Evolutionary conservation across 2,888 invertebrate genomes (phyloP).

Genomic region (Melikaiella ostensackeni): DNA sequence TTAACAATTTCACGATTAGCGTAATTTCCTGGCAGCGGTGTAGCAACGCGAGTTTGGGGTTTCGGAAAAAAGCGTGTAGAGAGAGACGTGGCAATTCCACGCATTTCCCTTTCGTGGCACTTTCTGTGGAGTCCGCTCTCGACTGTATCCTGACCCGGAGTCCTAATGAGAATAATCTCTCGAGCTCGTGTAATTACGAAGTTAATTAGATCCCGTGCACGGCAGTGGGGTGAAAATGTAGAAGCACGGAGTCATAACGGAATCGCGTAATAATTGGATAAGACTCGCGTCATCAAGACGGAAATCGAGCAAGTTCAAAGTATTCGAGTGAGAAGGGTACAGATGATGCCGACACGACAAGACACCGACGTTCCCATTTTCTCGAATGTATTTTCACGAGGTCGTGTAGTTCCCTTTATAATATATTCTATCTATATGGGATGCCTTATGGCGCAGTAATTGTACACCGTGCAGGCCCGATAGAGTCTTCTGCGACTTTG

Average conservation of each 20-base stretch:
- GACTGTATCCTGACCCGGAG: constrained; percentile 48
- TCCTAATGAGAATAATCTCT: constrained; percentile 67
- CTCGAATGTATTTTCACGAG: constrained; percentile 8
- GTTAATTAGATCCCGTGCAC: constrained; percentile 65
- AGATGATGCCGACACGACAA: not conserved
- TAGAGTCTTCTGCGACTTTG: constrained; percentile 67
- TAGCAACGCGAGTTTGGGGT: constrained; percentile 19
- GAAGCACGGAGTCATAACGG: constrained; percentile 49
- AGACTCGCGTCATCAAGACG: constrained; percentile 51
- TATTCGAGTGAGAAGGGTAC: constrained; percentile 11
- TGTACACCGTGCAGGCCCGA: constrained; percentile 60
- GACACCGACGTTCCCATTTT: constrained; percentile 2
- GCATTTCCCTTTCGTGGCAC: constrained; percentile 35
- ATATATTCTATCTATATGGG: constrained; percentile 56
- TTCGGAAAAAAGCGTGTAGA: constrained; percentile 28
- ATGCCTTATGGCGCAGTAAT: constrained; percentile 60
- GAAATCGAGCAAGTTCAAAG: constrained; percentile 40
- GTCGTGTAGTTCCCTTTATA: constrained; percentile 52
- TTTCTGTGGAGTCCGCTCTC: constrained; percentile 20
- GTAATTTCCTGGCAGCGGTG: constrained; percentile 24
- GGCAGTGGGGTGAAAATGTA: constrained; percentile 50
- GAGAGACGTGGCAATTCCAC: constrained; percentile 43
- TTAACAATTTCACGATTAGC: constrained; percentile 36
- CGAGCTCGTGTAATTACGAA: constrained; percentile 63
- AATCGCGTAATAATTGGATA: constrained; percentile 63